A percentile compares a stretch with the other conserved stretches of the same genome.
phyloP scores from a whole-genome alignment of 2,888 invertebrate genomes.

The Habroteleia sp. region DNA sequence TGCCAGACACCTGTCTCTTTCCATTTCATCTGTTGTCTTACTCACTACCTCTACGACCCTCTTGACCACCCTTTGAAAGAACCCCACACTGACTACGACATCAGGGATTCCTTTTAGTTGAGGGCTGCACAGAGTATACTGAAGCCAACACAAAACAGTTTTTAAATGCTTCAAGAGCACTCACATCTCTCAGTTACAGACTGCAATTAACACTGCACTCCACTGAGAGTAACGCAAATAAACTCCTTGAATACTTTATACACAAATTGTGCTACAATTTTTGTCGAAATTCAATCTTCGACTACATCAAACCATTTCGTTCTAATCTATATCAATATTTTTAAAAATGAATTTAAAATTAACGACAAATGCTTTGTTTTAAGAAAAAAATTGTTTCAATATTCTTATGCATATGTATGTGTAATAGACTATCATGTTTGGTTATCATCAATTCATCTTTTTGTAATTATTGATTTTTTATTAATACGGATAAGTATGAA shows the following conservation, averaged over 20 bases:
- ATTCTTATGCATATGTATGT: too few species aligned
- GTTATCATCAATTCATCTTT: too few species aligned
- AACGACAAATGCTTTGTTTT: too few species aligned
- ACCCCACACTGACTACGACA: conserved; percentile 53
- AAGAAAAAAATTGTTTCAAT: too few species aligned
- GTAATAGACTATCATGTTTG: too few species aligned
- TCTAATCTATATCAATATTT: too few species aligned
- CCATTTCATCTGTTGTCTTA: conserved; percentile 41
- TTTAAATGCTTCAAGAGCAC: conserved; percentile 64
- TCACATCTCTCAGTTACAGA: conserved; percentile 62
- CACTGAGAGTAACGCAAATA: conserved; percentile 55
- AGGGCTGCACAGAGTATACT: conserved; percentile 45
- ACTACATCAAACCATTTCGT: too few species aligned
- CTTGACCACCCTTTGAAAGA: conserved; percentile 68
- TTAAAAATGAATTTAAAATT: too few species aligned
- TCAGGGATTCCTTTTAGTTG: conserved; percentile 63
- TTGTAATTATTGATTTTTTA: too few species aligned
- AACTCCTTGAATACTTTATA: conserved; percentile 54
- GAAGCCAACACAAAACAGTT: conserved; percentile 64
- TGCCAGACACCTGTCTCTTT: conserved; percentile 48
- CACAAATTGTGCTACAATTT: conserved; percentile 43
- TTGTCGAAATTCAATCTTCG: conserved; percentile 36
- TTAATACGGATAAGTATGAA: too few species aligned
- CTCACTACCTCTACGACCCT: conserved; percentile 66
- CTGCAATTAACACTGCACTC: conserved; percentile 64